Base-by-base conservation (phyloP, 2,797 vertebrate genomes). In the Oreortyx pictus region DNA sequence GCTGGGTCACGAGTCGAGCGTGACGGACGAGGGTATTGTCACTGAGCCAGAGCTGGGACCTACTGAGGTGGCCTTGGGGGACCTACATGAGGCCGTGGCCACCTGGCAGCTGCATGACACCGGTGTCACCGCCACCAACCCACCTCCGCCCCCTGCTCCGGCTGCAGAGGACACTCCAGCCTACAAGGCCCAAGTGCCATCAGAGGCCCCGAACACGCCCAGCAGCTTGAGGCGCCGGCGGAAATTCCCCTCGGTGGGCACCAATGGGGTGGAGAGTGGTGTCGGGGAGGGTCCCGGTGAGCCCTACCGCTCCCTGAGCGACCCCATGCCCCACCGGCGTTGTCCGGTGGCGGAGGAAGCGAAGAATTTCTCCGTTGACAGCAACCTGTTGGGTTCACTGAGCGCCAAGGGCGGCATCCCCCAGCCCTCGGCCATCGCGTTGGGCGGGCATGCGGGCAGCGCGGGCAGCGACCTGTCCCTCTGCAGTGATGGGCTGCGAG, bases 11-110 rank as follows among this genome's bases (percentile, higher is more conserved):
- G 99, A 99, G 96, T 99, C 98, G 5, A 99, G 98, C 64, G 97
- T 99, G 97, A 99, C 98, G 2, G 99, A 99, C 41, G 99, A 99
- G 96, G 99, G 99, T 86, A 99, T 99, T 50, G 99, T 99, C 79
- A 98, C 99, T 0, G 99, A 99, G 95, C 98, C 98, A 1, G 99
- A 99, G 86, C 97, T 92, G 6, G 94, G 97, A 59, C 98, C 98
- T 3, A 11, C 67, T 50, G 41, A 96, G 75, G 96, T 97, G 73
- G 93, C 97, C 35, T 97, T 98, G 77, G 98, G 97, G 88, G 98
- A 98, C 95, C 96, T 98, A 27, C 97, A 96, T 2, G 96, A 98
- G 77, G 97, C 98, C 0, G 94, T 98, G 39, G 98, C 97, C 0
- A 92, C 96, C 52, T 99, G 99, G 98, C 98, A 97, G 52, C 93